Evolutionary conservation across 1,140 invertebrate genomes (phyloP), one percentile per base, ranked within the genome.

Genomic region (Metaphire vulgaris): DNA sequence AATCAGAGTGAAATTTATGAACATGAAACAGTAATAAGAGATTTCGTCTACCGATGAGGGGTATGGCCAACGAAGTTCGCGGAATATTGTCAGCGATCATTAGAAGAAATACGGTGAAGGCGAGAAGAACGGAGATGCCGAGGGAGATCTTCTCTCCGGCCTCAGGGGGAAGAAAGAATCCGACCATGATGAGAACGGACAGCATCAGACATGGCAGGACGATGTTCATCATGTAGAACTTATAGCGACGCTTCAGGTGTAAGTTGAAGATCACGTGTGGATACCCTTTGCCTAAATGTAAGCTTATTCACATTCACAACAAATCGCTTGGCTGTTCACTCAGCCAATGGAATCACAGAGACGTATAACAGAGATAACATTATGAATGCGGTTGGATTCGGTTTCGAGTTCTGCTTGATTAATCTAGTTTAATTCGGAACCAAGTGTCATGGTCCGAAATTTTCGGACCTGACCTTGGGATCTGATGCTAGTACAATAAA

Each of bases 11-110:
- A n/a, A n/a, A n/a, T n/a, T n/a, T n/a, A n/a, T n/a, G n/a, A n/a
- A n/a, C n/a, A n/a, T n/a, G n/a, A n/a, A n/a, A n/a, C n/a, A n/a
- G n/a, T n/a, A n/a, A n/a, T n/a, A n/a, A n/a, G n/a, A n/a, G n/a
- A n/a, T n/a, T n/a, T n/a, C n/a, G n/a, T 32, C 33, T 32, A 72
- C 70, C 86, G 86, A 87, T 79, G 71, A 87, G 82, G 67, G 86
- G 86, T 82, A 87, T 85, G 89, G 93, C 92, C 88, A 94, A 92
- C 89, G 92, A 94, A 88, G 93, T 92, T 91, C 93, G 92, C 86
- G 93, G 93, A 90, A 95, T 90, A 88, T 92, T 94, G 91, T 95
- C 93, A 84, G 93, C 92, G 88, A 95, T 92, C 88, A 94, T 90
- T 64, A 84, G 72, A 78, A 85, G 80, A 74, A 86, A 84, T 6